Base-by-base conservation (phyloP, 2,888 invertebrate species). In the Blomia tropicalis region DNA sequence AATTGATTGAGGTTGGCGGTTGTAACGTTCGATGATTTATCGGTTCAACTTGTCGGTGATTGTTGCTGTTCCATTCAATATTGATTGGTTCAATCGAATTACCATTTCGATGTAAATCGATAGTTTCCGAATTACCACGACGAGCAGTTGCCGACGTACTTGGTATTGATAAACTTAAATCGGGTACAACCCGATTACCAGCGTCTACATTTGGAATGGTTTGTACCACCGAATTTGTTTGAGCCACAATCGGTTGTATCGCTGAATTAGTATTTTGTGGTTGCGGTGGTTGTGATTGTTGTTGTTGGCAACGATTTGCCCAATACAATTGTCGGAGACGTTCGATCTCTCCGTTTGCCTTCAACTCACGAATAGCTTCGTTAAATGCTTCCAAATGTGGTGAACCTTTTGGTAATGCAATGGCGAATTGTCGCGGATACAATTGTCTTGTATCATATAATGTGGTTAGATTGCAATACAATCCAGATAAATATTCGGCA, bases 401-500 rank as follows among this genome's bases (percentile, higher is more conserved):
- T 3, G 44, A 44, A 25, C 58, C 62, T 43, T 62, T 62, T 5
- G 58, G 62, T 31, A 62, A 32, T 11, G 62, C 62, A 23, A 62
- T 62, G n/a, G 62, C 62, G 17, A 58, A 62, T 22, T 58, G 43
- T 30, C 62, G 41, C 11, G 58, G 47, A 47, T 43, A 62, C 30
- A 56, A 23, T 7, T 23, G 19, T 14, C 43, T 30, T 7, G 19
- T 56, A 22, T 62, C 62, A 25, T 58, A 27, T 7, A 62, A 19
- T 11, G 29, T 43, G 2, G 62, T 62, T 29, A 62, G 30, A 25
- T 62, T 43, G 32, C 62, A 62, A 27, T 58, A 62, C 11, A 62
- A 23, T 22, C n/a, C 43, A 23, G 29, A 58, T 5, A 62, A 23
- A 29, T 41, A 62, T 19, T 62, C 62, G 22, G 62, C 62, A 58